A percentile compares a stretch with the other conserved stretches of the same genome.
Conservation (phyloP, 2,888 invertebrate genomes). For the Pseudococcus jackbeardsleyi region DNA sequence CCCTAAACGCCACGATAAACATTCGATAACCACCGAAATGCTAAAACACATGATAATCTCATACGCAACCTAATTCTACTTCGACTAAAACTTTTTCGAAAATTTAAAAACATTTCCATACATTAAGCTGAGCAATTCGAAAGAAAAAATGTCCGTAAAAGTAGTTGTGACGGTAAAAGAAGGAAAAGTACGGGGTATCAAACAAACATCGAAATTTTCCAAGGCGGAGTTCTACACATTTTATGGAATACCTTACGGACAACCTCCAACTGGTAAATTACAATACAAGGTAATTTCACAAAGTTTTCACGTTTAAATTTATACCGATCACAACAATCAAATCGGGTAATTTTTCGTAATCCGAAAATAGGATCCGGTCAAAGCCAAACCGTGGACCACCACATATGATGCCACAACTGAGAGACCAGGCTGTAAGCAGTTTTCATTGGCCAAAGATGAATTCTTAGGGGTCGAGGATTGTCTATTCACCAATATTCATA, state of each 20-base stretch:
- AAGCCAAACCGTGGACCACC: background rate
- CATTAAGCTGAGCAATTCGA: too few relatives aligned
- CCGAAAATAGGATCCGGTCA: background rate
- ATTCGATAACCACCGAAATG: too few relatives aligned
- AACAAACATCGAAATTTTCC: background rate
- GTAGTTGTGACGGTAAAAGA: background rate
- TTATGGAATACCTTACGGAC: background rate
- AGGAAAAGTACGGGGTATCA: background rate
- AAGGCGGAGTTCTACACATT: background rate
- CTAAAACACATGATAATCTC: background rate
- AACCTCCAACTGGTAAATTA: background rate
- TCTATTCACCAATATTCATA: background rate
- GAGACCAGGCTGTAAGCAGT: conserved; percentile 14
- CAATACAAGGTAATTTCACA: background rate
- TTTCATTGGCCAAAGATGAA: background rate
- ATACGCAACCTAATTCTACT: background rate
- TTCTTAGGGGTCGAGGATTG: conserved; percentile 14
- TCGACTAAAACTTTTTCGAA: too few relatives aligned
- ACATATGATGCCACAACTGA: background rate
- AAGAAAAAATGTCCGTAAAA: background rate
- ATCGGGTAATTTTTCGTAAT: background rate
- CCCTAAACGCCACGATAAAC: too few relatives aligned
- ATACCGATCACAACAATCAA: too few relatives aligned
- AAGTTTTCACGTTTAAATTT: background rate
- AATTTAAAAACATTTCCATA: too few relatives aligned